Conservation (phyloP, 2,797 vertebrate genomes). For the Lepilemur ruficaudatus region DNA sequence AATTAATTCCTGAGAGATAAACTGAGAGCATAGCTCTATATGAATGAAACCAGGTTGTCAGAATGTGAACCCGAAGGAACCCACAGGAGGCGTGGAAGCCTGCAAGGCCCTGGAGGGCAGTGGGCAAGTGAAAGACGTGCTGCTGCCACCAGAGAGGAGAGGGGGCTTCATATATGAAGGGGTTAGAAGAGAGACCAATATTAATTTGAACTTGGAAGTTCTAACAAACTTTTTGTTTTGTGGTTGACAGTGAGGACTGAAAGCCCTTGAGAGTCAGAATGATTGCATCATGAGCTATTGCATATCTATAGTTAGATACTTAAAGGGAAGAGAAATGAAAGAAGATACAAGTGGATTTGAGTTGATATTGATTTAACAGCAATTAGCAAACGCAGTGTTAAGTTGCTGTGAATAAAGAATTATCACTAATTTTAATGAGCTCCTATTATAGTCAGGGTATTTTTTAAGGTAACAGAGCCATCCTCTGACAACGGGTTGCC, state of each 20-base stretch:
- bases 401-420: neutral
- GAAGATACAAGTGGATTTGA: neutral
- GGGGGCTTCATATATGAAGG: neutral
- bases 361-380: neutral
- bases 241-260: neutral
- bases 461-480: neutral
- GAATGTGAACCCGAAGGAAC: neutral
- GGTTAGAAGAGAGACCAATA: neutral
- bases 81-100: neutral
- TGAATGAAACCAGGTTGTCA: neutral
- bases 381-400: neutral
- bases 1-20: neutral
- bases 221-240: neutral
- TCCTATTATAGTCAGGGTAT: neutral
- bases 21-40: neutral
- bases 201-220: neutral
- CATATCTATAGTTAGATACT: neutral
- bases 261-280: neutral
- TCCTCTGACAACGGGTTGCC: neutral
- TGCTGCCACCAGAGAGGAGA: neutral
- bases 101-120: too few species aligned
- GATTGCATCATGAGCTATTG: neutral
- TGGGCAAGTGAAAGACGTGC: rapidly evolving
- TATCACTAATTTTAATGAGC: neutral
- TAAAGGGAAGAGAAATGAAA: neutral